Base-by-base conservation (phyloP, 2,113 vertebrate genomes). In the Epinephelus lanceolatus region DNA sequence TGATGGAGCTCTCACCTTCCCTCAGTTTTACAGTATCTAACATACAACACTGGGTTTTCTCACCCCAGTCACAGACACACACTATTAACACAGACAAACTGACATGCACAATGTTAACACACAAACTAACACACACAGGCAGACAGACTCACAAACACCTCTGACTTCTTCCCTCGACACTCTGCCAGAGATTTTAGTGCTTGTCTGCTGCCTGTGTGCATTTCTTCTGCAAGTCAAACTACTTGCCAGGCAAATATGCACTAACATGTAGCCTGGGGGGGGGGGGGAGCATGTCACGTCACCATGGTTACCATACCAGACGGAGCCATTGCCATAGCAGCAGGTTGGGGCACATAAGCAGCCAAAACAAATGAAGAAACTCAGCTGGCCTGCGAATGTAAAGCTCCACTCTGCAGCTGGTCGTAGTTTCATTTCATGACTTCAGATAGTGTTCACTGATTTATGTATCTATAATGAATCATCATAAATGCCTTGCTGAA, bases 251-350 rank as follows among this genome's bases (percentile, higher is more conserved):
- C 57, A 88, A 84, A 87, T 84, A 59, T 60, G 72, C 60, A 10
- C 42, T 9, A 74, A 76, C 80, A 55, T 53, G 76, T 62, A 71
- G 45, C 57, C 25, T 0, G 66, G 9, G 17, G 61, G 23, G 18
- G 1, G 10, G 17, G 3, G 30, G 62, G 0, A 15, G 78, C 65
- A 5, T 76, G 77, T 72, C 21, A 1, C 33, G 2, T 89, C 80
- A 12, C 88, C 75, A 78, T 85, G 76, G 85, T 78, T 71, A 74
- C 88, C 84, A 71, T 86, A 81, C 88, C 88, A 91, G 87, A 82
- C 73, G 0, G 56, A 53, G 81, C 56, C 69, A 62, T 70, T 45
- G 70, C 81, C 63, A 86, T 87, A 66, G 80, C 81, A 83, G 83
- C 81, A 37, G 78, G 76, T 66, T 23, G 61, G 49, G 25, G 25